Evolutionary conservation across 2,888 invertebrate genomes (phyloP), one percentile per base, ranked within the genome.

Genomic region (Cartodere bifasciata): DNA sequence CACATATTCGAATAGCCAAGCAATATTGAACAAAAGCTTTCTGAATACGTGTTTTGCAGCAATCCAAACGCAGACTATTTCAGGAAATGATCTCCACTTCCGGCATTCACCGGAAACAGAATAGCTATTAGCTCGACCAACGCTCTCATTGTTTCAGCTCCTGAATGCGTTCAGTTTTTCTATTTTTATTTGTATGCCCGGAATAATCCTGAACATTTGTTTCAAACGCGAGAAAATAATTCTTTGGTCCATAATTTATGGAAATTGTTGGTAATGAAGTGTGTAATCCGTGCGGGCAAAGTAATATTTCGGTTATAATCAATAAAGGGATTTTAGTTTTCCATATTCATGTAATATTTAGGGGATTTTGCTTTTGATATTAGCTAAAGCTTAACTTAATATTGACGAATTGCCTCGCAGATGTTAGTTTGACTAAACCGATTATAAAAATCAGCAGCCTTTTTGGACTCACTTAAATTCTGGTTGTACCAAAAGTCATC

Each of bases 61-160:
- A n/a, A n/a, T n/a, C n/a, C n/a, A n/a, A n/a, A 26, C 28, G 29
- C 16, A 23, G 13, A 28, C 23, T 23, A 36, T 33, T 38, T 37
- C 45, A 52, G 52, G 55, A 55, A 55, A 54, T 55, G 53, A 54
- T 54, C 51, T 51, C 49, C 46, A 52, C 52, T 50, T 55, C 55
- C 55, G 50, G 46, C 41, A 30, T 42, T 42, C 39, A 44, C 52
- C 49, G 53, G 53, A 53, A 53, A 47, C 47, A 39, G 41, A 40
- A 39, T 36, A 36, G 47, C 52, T 52, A 52, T 52, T 52, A 52
- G 49, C 42, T 36, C 41, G 49, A 48, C 50, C 50, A 38, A 47
- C 50, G 49, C 47, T 44, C 48, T 39, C 41, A n/a, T 34, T 41
- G 39, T 39, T 38, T 39, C 37, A 36, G 36, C 38, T 29, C 37